A percentile compares a stretch with the other conserved stretches of the same genome.
Evolutionary conservation across 2,888 invertebrate species (phyloP).

Genomic region (Rhabditoides inermis): DNA sequence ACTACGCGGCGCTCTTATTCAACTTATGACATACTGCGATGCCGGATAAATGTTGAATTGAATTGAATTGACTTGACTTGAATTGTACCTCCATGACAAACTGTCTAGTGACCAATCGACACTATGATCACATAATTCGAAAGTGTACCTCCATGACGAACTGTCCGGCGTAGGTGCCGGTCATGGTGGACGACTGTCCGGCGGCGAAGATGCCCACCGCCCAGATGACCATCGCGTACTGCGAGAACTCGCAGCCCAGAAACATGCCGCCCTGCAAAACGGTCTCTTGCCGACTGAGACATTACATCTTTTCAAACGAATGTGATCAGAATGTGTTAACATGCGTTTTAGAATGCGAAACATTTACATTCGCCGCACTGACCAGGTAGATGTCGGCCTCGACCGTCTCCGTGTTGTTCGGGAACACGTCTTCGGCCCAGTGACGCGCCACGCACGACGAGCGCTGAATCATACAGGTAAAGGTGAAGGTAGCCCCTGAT

Average conservation of each 20-base stretch:
- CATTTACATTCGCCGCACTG: too few species aligned
- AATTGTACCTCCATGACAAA: conserved; percentile 21
- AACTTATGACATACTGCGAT: too few species aligned
- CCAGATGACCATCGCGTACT: conserved; percentile 58
- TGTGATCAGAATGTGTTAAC: too few species aligned
- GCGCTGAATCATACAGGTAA: conserved; percentile 19
- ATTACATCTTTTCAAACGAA: neutral
- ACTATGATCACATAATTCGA: neutral
- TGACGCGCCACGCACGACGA: conserved; percentile 20
- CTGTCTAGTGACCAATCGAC: neutral
- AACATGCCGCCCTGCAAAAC: conserved; percentile 48
- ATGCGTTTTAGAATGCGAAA: too few species aligned
- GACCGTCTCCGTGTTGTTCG: conserved; percentile 43
- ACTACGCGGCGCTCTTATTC: too few species aligned
- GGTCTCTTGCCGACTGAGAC: neutral
- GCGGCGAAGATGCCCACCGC: conserved; percentile 59
- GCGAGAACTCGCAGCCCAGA: conserved; percentile 58
- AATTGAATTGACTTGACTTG: too few species aligned
- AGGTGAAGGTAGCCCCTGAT: too few species aligned
- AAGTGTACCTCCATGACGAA: conserved; percentile 57
- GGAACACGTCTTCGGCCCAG: too few species aligned
- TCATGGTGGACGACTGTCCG: conserved; percentile 59
- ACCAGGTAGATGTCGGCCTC: conserved; percentile 48
- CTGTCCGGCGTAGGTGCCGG: conserved; percentile 60
- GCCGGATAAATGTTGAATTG: too few species aligned